phyloP scores from a whole-genome alignment of 2,888 invertebrate species.

The Colostygia pectinataria region DNA sequence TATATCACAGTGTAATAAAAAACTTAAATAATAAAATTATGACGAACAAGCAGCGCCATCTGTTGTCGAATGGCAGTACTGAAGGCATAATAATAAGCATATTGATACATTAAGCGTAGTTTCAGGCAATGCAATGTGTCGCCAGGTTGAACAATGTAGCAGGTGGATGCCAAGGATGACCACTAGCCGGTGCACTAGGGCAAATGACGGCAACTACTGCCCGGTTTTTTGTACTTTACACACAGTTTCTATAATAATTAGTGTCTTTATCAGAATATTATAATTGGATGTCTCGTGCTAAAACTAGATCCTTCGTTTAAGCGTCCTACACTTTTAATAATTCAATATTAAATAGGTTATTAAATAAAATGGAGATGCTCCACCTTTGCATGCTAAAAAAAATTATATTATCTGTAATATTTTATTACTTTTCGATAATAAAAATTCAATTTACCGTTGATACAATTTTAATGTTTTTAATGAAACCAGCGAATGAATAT shows the following conservation, averaged over 20 bases:
- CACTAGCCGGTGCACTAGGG: constrained; percentile 62
- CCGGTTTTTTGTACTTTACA: constrained; percentile 61
- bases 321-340: constrained; percentile 31
- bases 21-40: neutral
- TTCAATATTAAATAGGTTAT: constrained; percentile 18
- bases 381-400: constrained; percentile 14
- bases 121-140: constrained; percentile 72
- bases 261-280: constrained; percentile 66
- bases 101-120: constrained; percentile 40
- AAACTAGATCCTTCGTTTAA: constrained; percentile 53
- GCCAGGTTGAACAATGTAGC: constrained; percentile 71
- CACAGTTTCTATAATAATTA: constrained; percentile 69
- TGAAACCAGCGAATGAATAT: constrained; percentile 13
- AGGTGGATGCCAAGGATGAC: constrained; percentile 78
- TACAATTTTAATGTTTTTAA: constrained; percentile 9
- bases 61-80: constrained; percentile 62
- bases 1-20: neutral
- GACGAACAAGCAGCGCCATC: constrained; percentile 59
- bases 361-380: constrained; percentile 14
- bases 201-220: constrained; percentile 63
- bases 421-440: constrained; percentile 10
- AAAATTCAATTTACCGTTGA: constrained; percentile 18
- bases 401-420: neutral
- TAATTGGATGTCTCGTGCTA: constrained; percentile 58
- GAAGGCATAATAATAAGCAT: constrained; percentile 20